A percentile compares a stretch with the other conserved stretches of the same genome.
Evolutionary conservation across 1,140 invertebrate species (phyloP).

Genomic region (Aphis gossypii): DNA sequence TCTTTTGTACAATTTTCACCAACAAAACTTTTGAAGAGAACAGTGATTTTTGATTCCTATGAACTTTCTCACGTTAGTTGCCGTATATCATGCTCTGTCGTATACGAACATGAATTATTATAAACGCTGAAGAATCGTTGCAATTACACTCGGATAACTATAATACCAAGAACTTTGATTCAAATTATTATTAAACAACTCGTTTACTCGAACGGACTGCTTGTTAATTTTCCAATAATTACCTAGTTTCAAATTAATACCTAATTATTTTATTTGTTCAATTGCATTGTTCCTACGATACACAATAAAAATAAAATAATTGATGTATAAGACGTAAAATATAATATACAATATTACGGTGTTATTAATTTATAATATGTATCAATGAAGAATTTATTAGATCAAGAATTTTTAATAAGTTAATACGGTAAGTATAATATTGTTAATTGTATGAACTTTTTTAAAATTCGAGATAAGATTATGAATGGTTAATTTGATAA

Average conservation of each 20-base stretch:
- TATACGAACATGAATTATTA: not conserved
- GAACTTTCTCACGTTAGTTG: not conserved
- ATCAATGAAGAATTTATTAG: not conserved
- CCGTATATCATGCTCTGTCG: not conserved
- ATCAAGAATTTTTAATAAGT: not conserved
- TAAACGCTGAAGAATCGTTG: not conserved
- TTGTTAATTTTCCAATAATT: not conserved
- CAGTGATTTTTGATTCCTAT: not conserved
- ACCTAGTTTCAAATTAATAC: not conserved
- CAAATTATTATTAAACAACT: not conserved
- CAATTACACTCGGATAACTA: not conserved
- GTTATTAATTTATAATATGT: not conserved
- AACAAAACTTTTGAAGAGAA: slow-evolving; percentile 27
- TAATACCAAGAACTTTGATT: not conserved
- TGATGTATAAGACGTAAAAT: not conserved
- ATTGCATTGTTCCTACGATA: not conserved
- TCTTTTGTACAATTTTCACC: not conserved
- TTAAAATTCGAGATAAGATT: not conserved
- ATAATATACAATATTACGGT: not conserved
- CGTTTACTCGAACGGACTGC: not conserved
- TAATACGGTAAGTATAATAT: not conserved
- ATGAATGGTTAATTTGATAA: not conserved
- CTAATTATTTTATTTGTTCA: not conserved
- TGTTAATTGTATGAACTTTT: not conserved
- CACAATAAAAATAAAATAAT: not conserved